A percentile compares a stretch with the other conserved stretches of the same genome.
Evolutionary conservation across 2,113 vertebrate species (phyloP).

Genomic region (Eonycteris spelaea): DNA sequence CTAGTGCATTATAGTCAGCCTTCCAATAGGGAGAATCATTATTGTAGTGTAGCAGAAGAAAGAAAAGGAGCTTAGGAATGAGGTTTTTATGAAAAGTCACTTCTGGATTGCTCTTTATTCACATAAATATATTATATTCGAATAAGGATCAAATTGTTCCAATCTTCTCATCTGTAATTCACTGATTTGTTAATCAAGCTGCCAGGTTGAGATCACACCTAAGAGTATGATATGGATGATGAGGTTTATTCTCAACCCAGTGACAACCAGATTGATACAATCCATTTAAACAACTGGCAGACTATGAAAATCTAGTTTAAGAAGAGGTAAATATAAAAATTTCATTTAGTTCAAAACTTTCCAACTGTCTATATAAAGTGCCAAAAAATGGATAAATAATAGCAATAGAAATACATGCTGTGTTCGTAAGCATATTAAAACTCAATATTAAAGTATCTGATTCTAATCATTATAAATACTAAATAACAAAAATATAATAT

Average conservation of each 20-base stretch:
- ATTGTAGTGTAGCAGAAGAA: neutral
- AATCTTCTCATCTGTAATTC: neutral
- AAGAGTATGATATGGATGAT: neutral
- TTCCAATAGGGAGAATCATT: neutral
- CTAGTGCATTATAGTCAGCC: neutral
- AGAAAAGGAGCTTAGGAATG: neutral
- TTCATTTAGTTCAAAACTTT: neutral
- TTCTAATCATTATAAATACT: neutral
- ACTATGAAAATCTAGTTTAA: neutral
- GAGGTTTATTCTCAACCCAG: neutral
- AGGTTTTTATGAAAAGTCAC: neutral
- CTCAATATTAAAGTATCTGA: neutral
- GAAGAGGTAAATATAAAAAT: neutral
- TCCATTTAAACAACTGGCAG: neutral
- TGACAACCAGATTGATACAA: neutral
- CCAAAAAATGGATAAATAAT: neutral
- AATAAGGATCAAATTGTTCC: neutral
- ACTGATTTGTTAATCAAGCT: neutral
- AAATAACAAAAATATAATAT: neutral
- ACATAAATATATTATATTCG: neutral
- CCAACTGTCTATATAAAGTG: neutral
- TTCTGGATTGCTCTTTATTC: neutral
- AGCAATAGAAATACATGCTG: neutral
- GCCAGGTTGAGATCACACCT: neutral
- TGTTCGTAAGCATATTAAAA: neutral